Percentiles rank a stretch among this genome's conserved stretches.
Conservation (phyloP, 2,113 vertebrate genomes). For the Gallinago media region DNA sequence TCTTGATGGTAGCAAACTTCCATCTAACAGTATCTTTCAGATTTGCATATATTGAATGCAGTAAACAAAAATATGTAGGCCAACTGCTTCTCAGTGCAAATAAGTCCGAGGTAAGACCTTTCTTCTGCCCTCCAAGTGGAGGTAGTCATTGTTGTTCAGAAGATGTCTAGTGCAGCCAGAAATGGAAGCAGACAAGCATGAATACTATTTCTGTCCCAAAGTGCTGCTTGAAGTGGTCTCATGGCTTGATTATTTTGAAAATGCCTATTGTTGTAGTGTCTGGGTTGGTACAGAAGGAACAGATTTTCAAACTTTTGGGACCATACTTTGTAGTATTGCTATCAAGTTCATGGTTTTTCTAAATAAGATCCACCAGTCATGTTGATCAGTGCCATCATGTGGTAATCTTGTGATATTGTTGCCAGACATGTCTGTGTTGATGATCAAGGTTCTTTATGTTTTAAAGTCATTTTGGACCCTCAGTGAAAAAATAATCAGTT, state of each 20-base stretch:
- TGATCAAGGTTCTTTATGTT: neutral
- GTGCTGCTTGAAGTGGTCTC: neutral
- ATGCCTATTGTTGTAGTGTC: neutral
- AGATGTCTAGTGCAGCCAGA: neutral
- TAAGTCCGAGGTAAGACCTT: neutral
- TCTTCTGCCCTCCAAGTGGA: neutral
- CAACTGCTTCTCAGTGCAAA: neutral
- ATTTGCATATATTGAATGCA: neutral
- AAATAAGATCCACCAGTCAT: neutral
- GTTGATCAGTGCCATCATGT: slow-evolving; percentile 23
- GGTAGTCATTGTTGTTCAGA: neutral
- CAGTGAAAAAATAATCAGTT: neutral
- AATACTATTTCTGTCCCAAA: neutral
- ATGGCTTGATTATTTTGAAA: neutral
- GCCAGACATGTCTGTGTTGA: neutral
- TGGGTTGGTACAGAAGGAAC: neutral
- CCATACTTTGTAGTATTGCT: neutral
- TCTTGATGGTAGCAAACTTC: neutral
- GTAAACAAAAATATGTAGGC: neutral
- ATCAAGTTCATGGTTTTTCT: neutral
- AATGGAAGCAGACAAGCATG: neutral
- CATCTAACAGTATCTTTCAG: neutral
- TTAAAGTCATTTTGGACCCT: neutral
- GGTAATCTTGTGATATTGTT: neutral
- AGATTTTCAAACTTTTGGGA: neutral